Evolutionary conservation across 92 coral and sea anemone species (phyloP), one percentile per base, ranked within the genome.

Genomic region (Umimayanthus kanabou): DNA sequence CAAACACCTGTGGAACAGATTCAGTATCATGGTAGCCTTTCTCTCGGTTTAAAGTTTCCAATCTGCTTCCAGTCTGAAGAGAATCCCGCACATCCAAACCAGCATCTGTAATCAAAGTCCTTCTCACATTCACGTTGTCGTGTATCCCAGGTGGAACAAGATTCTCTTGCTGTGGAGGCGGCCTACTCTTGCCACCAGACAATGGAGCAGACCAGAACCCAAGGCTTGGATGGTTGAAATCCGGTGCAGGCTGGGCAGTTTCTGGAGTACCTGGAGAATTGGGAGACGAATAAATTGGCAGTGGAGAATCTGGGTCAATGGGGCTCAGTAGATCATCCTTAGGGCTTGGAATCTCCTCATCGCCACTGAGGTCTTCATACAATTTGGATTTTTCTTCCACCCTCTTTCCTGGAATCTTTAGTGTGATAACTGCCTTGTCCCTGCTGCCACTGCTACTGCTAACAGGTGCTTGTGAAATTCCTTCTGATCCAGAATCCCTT

Each of bases 201-300:
- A 81, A 81, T 2, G 85, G 85, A 16, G 85, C 85, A 57, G 85
- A 90, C 96, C 96, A 93, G 89, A 92, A 93, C 10, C 95, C 95
- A 43, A 94, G 80, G 82, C 88, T 88, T 37, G 95, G 92, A 89
- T 94, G 97, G 23, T 92, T 89, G 86, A 94, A 94, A 83, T 92
- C 97, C 23, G 43, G 37, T 4, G 95, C 85, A 22, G 97, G 97
- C 13, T 77, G 78, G 0, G 97, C 97, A 7, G 97, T 94, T 66
- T 94, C 97, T 11, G 97, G 97, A 4, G 97, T 94, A 66, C 88
- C 93, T 40, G 97, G 97, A 29, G 93, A 85, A 43, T 79, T 39
- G 47, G 90, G 92, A 33, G 79, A 53, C 23, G 79, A 75, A 14
- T 13, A 75, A 18, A 53, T 26, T 16, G 79, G 79, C 29, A 75